Base-by-base conservation (phyloP, 2,797 vertebrate genomes). In the Xyrichtys novacula region DNA sequence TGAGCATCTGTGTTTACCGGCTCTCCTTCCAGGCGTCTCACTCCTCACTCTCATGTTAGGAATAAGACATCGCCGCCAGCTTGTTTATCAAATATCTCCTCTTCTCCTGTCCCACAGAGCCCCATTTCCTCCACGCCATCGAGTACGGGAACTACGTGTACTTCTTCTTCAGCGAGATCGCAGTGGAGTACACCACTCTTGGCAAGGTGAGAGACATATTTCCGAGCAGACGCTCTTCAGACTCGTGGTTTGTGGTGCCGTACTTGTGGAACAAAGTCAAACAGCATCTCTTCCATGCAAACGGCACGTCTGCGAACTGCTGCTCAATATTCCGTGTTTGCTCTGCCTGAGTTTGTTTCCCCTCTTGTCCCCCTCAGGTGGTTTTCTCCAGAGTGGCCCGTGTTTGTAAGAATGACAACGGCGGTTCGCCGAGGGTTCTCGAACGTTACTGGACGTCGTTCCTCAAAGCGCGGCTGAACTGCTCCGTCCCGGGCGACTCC, bases 361-460 rank as follows among this genome's bases (percentile, higher is more conserved):
- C 17, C 11, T 4, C 17, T 49, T 15, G 7, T 0, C 60, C 16
- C 22, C 44, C 20, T 26, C 86, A 98, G 97, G 96, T 98, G 56
- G 86, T 95, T 68, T 97, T 98, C 90, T 97, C 97, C 15, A 93
- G 97, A 3, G 97, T 97, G 17, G 97, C 94, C 0, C 94, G 96
- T 0, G 96, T 98, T 10, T 98, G 97, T 58, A 98, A 98, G 88
- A 98, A 98, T 0, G 97, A 98, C 88, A 94, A 94, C 17, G 97
- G 97, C 0, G 97, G 97, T 1, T 98, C 97, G 0, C 96, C 96
- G 0, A 85, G 97, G 50, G 97, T 97, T 61, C 91, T 99, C 80
- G 97, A 99, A 64, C 95, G 96, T 1, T 97, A 97, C 78, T 98
- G 97, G 97, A 98, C 96, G 0, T 98, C 97, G 0, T 99, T 99